Evolutionary conservation across 2,888 invertebrate genomes (phyloP), one percentile per base, ranked within the genome.

Genomic region (Lochmaea capreae): DNA sequence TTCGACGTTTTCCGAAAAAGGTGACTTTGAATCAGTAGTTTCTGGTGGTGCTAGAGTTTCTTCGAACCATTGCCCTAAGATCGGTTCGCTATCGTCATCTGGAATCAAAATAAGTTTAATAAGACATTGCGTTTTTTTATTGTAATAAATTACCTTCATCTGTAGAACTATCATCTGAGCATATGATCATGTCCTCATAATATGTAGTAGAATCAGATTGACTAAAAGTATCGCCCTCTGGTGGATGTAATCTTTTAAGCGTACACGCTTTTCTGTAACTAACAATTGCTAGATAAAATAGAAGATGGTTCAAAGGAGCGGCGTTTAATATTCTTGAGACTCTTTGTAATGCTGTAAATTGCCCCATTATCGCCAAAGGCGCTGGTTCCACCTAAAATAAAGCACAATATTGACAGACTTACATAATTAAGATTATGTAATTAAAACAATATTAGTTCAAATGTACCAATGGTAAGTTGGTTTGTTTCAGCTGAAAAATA

Each of bases 141-240:
- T 26, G 62, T 57, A n/a, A 18, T 46, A 42, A 18, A 65, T 74
- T 88, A 92, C 95, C 96, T 87, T 96, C 96, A 84, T 95, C 95
- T 58, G 94, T 94, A 73, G 95, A 94, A 67, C 95, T 96, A 85
- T 96, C 97, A 84, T 95, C 95, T 0, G 96, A 96, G 86, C 95
- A 96, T 83, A 97, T 95, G 72, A 95, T 91, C 87, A 97, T 94
- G 87, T 97, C 97, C 87, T 97, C 97, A 87, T 97, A 97, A 88
- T 96, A 97, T n/a, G 97, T 97, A 65, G 97, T 97, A 11, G 97
- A 97, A 88, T 97, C 97, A 5, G 97, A 97, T 78, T 93, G 93
- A 85, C 93, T 94, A 75, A 93, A 91, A 65, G 94, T 94, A 85
- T 97, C 97, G 61, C 94, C 96, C 85, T 94, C 94, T 57, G 94